phyloP scores from a whole-genome alignment of 2,797 vertebrate genomes.

The Erpetoichthys calabaricus region DNA sequence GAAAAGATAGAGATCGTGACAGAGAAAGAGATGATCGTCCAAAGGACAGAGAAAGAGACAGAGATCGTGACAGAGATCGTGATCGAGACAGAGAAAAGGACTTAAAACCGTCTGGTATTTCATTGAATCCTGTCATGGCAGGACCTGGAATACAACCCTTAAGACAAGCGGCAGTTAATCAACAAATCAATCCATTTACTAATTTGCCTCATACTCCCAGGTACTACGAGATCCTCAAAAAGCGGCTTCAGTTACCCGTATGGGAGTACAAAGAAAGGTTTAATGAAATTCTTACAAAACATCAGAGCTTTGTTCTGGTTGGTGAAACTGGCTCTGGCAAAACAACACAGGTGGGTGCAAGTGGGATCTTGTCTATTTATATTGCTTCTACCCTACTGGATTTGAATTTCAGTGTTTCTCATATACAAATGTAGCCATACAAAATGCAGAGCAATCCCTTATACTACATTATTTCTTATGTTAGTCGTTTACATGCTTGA shows the following conservation, averaged over 20 bases:
- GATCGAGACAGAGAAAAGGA: conserved; percentile 75
- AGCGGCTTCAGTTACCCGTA: conserved; percentile 80
- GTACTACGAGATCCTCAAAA: conserved; percentile 87
- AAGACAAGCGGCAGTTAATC: conserved; percentile 61
- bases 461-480: too few relatives aligned
- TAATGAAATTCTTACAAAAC: conserved; percentile 70
- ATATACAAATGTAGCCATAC: neutral
- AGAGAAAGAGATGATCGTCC: conserved; percentile 43
- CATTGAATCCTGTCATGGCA: conserved; percentile 37
- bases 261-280: conserved; percentile 92
- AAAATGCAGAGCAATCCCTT: neutral
- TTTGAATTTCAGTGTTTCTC: neutral
- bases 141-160: conserved; percentile 42
- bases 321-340: conserved; percentile 93
- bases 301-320: conserved; percentile 85
- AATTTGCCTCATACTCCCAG: conserved; percentile 85
- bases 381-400: neutral
- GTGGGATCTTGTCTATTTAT: neutral
- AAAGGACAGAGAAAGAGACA: conserved; percentile 53
- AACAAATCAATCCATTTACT: conserved; percentile 88
- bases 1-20: conserved; percentile 66
- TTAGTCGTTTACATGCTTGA: too few relatives aligned
- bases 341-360: conserved; percentile 76
- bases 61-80: conserved; percentile 69
- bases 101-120: conserved; percentile 38